Evolutionary conservation across 2,797 vertebrate genomes (phyloP), one percentile per base, ranked within the genome.

Genomic region (Anguilla anguilla): DNA sequence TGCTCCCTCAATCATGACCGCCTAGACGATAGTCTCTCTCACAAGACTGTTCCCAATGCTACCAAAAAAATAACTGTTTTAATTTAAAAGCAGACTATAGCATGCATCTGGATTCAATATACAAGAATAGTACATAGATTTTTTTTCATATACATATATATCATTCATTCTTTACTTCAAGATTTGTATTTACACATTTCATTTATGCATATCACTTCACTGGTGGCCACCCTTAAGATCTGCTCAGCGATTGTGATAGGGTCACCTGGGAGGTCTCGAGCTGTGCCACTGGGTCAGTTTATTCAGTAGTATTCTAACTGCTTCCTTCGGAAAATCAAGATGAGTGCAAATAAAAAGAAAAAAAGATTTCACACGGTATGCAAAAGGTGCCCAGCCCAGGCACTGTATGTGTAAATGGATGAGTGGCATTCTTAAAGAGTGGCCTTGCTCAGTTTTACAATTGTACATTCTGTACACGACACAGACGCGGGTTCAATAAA

Each of bases 381-480:
- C 15, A 51, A 82, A 82, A 77, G 61, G 39, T 49, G 28, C 35
- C 39, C n/a, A 19, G n/a, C 46, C 39, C 35, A 35, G 10, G 15
- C 35, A 22, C 39, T 72, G 43, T 25, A 61, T 49, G 53, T 67
- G 86, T 51, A 83, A 87, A 92, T 88, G 91, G 90, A 89, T 79
- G 90, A 91, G 3, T 6, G 91, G 94, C 92, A 94, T 94, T 94
- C 91, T 90, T 90, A 85, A 89, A 92, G 90, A 91, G 88, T 92
- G 92, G 93, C 91, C 93, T 91, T 93, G 90, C 92, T 91, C 89
- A 87, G 87, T 83, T 96, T 96, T 96, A 96, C 93, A 95, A 94
- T 95, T 94, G 93, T 95, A 97, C 95, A 96, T 93, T 96, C 96
- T 96, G 94, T 96, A 98, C 96, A 97, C 94, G 90, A 95, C 93